phyloP scores from a whole-genome alignment of 2,888 invertebrate genomes.

The Lochmaea crataegi region DNA sequence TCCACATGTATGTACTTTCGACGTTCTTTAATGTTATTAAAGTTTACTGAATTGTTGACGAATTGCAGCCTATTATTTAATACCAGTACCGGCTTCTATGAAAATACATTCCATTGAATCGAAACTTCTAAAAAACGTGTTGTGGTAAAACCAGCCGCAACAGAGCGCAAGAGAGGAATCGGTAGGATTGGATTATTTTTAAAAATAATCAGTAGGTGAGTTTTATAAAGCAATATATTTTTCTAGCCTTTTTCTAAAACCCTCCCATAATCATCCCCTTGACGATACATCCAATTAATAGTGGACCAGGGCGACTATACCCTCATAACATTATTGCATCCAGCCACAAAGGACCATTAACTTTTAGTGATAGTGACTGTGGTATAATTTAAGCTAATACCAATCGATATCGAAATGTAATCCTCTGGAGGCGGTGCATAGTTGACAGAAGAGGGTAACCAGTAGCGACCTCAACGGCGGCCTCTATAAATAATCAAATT shows the following conservation, averaged over 20 bases:
- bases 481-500: slow-evolving; percentile 54
- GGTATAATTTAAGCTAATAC: slow-evolving; percentile 55
- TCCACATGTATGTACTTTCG: too few relatives aligned
- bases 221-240: neutral
- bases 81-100: too few relatives aligned
- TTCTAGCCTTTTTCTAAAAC: slow-evolving; percentile 17
- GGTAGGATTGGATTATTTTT: neutral
- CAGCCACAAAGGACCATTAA: slow-evolving; percentile 58
- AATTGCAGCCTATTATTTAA: too few relatives aligned
- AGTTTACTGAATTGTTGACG: too few relatives aligned
- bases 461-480: slow-evolving; percentile 48
- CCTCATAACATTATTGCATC: slow-evolving; percentile 55
- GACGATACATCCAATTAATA: slow-evolving; percentile 50
- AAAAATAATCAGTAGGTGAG: neutral
- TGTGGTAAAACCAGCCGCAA: too few relatives aligned
- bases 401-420: slow-evolving; percentile 52
- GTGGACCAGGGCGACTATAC: slow-evolving; percentile 46
- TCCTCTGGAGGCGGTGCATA: slow-evolving; percentile 47
- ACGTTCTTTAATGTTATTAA: too few relatives aligned
- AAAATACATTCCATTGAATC: too few relatives aligned
- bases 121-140: too few relatives aligned
- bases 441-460: slow-evolving; percentile 53
- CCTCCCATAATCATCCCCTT: slow-evolving; percentile 38
- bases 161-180: too few relatives aligned
- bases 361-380: slow-evolving; percentile 56